Conservation (phyloP, 2,888 invertebrate species). For the Pseudococcus viburni region DNA sequence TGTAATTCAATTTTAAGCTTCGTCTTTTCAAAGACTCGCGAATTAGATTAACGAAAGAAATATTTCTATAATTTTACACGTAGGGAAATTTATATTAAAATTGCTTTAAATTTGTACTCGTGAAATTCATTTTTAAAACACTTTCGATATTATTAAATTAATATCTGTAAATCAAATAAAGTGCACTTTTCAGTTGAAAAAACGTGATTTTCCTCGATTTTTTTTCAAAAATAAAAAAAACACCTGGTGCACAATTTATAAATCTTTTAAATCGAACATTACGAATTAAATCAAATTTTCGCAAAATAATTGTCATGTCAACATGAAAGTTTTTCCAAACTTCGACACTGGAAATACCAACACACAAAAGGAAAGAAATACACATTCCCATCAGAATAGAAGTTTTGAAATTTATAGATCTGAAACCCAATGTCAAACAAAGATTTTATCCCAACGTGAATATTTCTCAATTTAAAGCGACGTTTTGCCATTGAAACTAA, state of each 20-base stretch:
- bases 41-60: conserved; percentile 1
- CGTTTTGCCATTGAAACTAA: neutral
- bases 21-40: neutral
- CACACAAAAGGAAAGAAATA: neutral
- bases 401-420: conserved; percentile 45
- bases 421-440: neutral
- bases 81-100: neutral
- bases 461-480: conserved; percentile 17
- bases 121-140: neutral
- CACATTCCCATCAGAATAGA: conserved; percentile 5
- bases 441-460: conserved; percentile 8
- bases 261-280: neutral
- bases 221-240: too few relatives aligned
- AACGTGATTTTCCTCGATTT: neutral
- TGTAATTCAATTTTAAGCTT: conserved; percentile 9
- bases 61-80: neutral
- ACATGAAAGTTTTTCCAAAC: neutral
- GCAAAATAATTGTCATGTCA: neutral
- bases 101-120: neutral
- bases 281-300: neutral
- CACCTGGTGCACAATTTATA: too few relatives aligned
- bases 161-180: neutral
- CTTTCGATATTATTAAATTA: neutral
- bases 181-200: neutral
- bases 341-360: neutral